Evolutionary conservation across 2,888 invertebrate species (phyloP), one percentile per base, ranked within the genome.

Genomic region (Tipula helvola): DNA sequence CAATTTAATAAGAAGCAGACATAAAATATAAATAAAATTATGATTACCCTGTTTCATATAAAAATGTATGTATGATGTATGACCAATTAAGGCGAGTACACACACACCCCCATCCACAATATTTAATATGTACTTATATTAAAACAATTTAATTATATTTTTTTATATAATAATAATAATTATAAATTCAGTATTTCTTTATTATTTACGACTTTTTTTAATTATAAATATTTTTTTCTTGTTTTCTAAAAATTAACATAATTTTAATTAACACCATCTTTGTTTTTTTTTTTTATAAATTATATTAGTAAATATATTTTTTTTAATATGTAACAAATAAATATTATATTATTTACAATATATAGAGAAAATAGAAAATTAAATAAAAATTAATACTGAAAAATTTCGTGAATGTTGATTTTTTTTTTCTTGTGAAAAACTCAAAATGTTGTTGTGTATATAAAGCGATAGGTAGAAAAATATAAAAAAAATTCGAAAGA

Each of bases 111-210:
- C 71, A 71, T 71, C 71, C 71, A 71, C 10, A 8, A 71, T 71
- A 71, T 71, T 71, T 71, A 71, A 71, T 71, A 71, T n/a, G n/a
- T 28, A 52, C 16, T 7, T 28, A 71, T 71, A 71, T 71, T 71
- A 71, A 71, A 71, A 71, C 71, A 71, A 71, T 71, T 71, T 28
- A 71, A 71, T 28, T 28, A 71, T 71, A 71, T 71, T 71, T 71
- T 71, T 71, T 71, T 39, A 71, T 71, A 71, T 71, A 71, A 71
- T 71, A 71, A 28, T 71, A 71, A 71, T 71, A 71, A 71, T 71
- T 71, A 71, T 71, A 71, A 71, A 71, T 71, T 71, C 71, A 71
- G 71, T 71, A 71, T 71, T 71, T 71, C 71, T 71, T 71, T 71
- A 71, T 71, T 71, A 71, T 71, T 28, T 71, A 71, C 71, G 71